Percentiles rank a stretch among this genome's conserved stretches.
Conservation (phyloP, 2,888 invertebrate genomes). For the Orthonevra nobilis region DNA sequence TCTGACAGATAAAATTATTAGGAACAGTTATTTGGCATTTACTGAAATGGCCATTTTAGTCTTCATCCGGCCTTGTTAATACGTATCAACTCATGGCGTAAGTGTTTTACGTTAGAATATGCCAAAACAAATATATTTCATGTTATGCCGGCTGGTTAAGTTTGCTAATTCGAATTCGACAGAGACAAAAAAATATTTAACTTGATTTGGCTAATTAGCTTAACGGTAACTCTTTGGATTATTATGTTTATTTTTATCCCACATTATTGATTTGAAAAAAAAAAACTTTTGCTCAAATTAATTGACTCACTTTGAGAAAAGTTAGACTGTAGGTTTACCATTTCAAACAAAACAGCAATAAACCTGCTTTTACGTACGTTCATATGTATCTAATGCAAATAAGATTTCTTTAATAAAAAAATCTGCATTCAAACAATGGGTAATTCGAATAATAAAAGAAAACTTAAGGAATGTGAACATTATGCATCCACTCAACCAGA, state of each 20-base stretch:
- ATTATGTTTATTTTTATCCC: background rate
- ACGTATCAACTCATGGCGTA: too few species aligned
- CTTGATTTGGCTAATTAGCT: background rate
- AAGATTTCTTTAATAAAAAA: conserved; percentile 6
- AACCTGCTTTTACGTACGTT: too few species aligned
- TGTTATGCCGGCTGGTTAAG: conserved; percentile 8
- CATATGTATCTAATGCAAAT: too few species aligned
- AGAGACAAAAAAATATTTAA: conserved; percentile 6
- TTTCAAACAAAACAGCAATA: too few species aligned
- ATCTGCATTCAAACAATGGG: conserved; percentile 39
- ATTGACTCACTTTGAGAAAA: background rate
- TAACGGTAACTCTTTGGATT: conserved; percentile 6
- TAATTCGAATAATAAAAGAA: conserved; percentile 29
- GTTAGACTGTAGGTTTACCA: too few species aligned
- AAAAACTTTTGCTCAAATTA: background rate
- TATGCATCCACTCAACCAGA: conserved; percentile 15
- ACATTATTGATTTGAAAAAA: too few species aligned
- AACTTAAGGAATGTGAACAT: conserved; percentile 22
- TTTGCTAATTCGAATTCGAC: conserved; percentile 2
- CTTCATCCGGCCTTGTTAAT: too few species aligned
- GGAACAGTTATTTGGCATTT: too few species aligned
- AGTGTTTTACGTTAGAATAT: too few species aligned
- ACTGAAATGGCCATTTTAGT: too few species aligned
- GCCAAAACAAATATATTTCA: too few species aligned
- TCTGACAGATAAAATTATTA: too few species aligned